Evolutionary conservation across 2,797 vertebrate genomes (phyloP).

Genomic region (Dipus sagitta): DNA sequence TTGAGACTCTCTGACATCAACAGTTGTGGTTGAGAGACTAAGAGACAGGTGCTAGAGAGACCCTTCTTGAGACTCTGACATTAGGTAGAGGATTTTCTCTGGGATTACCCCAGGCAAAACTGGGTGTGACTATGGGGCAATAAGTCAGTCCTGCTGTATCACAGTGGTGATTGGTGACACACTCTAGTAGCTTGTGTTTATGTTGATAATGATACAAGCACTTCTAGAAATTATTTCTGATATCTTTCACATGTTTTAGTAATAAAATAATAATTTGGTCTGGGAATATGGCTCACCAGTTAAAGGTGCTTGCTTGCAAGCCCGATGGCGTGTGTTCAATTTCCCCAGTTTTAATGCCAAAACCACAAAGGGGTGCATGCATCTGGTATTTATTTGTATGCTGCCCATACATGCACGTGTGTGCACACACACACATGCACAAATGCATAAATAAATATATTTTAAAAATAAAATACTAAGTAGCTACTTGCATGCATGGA

Average conservation of each 20-base stretch:
- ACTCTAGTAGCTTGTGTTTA: constrained; percentile 18
- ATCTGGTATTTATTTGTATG: too few species aligned
- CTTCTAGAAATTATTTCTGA: constrained; percentile 34
- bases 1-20: constrained; percentile 34
- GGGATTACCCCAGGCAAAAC: not conserved
- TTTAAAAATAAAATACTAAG: not conserved
- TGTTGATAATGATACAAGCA: not conserved
- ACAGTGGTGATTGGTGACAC: not conserved
- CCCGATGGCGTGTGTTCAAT: too few species aligned
- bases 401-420: too few species aligned
- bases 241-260: not conserved
- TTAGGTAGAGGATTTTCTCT: constrained; percentile 38
- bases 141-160: constrained; percentile 6
- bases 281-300: too few species aligned
- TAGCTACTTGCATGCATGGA: not conserved
- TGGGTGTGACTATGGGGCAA: not conserved
- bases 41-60: not conserved
- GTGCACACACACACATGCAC: too few species aligned
- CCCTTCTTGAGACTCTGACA: constrained; percentile 45
- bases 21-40: not conserved
- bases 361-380: too few species aligned
- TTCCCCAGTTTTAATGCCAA: too few species aligned
- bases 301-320: too few species aligned
- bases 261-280: constrained; percentile 9
- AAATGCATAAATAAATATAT: too few species aligned